Conservation (phyloP, 2,797 vertebrate genomes). For the Lepidocolaptes lacrymiger region DNA sequence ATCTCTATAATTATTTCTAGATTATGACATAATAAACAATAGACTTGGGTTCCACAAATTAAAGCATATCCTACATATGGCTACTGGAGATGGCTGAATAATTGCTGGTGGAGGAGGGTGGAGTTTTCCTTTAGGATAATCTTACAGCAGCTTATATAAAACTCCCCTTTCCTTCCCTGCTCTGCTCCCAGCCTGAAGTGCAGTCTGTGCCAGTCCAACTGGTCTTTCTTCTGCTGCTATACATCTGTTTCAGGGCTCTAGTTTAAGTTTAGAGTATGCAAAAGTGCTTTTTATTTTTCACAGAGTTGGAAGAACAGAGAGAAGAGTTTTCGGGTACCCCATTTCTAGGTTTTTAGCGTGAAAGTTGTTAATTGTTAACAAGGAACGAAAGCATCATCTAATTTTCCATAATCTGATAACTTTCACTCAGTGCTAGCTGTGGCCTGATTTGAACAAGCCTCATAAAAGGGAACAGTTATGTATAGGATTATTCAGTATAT, state of each 20-base stretch:
- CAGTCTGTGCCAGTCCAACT: not conserved
- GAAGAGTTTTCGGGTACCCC: not conserved
- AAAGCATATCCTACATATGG: not conserved
- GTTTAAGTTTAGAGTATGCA: not conserved
- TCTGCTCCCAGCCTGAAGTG: not conserved
- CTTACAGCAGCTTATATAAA: not conserved
- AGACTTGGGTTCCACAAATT: not conserved
- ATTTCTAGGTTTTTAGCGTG: not conserved
- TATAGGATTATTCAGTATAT: not conserved
- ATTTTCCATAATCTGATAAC: not conserved
- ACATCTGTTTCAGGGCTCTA: not conserved
- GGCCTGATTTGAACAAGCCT: not conserved
- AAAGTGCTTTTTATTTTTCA: not conserved
- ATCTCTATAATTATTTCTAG: not conserved
- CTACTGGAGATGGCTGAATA: not conserved
- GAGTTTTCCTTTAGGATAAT: not conserved
- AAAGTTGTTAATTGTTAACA: not conserved
- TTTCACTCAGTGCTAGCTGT: not conserved
- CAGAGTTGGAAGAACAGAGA: not conserved
- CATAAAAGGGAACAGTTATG: not conserved
- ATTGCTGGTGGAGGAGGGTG: not conserved
- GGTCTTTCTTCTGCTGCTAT: not conserved
- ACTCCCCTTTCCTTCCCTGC: not conserved
- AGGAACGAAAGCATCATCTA: not conserved
- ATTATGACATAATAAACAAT: not conserved